phyloP scores from a whole-genome alignment of 1,140 invertebrate genomes.

The Drosophila paulistorum region DNA sequence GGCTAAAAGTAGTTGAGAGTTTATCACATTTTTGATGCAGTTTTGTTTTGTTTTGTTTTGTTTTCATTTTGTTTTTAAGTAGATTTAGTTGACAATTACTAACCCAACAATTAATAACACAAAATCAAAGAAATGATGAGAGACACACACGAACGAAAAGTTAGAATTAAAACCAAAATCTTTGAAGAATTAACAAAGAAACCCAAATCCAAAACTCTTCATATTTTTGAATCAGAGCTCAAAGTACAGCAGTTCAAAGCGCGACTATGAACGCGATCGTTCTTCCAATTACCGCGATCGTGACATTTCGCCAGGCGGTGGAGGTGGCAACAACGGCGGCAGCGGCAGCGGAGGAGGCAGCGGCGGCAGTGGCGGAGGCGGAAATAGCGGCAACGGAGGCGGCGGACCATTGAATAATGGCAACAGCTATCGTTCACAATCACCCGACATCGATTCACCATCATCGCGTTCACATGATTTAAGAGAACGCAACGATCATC shows the following conservation, averaged over 20 bases:
- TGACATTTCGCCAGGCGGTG: constrained; percentile 85
- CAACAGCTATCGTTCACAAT: constrained; percentile 89
- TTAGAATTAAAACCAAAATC: constrained; percentile 6
- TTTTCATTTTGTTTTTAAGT: constrained; percentile 32
- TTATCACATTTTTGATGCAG: constrained; percentile 21
- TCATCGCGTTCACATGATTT: constrained; percentile 84
- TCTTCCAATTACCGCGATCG: constrained; percentile 82
- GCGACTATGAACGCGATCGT: constrained; percentile 83
- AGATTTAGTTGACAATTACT: constrained; percentile 48
- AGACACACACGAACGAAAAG: background rate
- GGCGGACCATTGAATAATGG: constrained; percentile 88
- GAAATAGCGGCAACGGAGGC: constrained; percentile 86
- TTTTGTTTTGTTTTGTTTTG: constrained; percentile 19
- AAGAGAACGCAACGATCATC: constrained; percentile 86
- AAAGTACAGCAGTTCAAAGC: constrained; percentile 88
- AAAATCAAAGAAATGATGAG: constrained; percentile 26
- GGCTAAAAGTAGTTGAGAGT: constrained; percentile 42
- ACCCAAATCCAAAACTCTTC: background rate
- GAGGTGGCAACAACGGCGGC: constrained; percentile 88
- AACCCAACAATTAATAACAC: constrained; percentile 27
- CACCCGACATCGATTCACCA: constrained; percentile 87
- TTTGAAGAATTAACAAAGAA: constrained; percentile 9
- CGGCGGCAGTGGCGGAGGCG: constrained; percentile 87
- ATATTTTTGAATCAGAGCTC: constrained; percentile 85
- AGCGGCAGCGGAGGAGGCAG: constrained; percentile 85